Evolutionary conservation across 2,797 vertebrate genomes (phyloP), one percentile per base, ranked within the genome.

Genomic region (Euphonia xanthogaster): DNA sequence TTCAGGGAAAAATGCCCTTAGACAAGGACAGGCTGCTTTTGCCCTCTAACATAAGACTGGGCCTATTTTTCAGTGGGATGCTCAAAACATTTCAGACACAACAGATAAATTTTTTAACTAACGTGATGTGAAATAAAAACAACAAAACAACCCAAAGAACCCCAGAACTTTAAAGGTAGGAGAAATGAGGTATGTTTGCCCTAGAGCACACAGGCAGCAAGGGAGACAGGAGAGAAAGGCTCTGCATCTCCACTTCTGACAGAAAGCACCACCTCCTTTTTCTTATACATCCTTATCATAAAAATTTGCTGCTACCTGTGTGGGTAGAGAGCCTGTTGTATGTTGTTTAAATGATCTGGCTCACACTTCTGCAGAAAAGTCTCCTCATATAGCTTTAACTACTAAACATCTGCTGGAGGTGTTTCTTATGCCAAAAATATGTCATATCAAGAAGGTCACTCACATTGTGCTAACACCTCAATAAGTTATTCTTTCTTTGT

Each of bases 401-500:
- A 54, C 72, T 65, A 89, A 78, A 60, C 84, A 94, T 90, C 83
- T 94, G 91, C 53, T 62, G 63, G 82, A 85, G 35, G 47, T 66
- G 65, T 82, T 94, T 66, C 87, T 86, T 72, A 67, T 53, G 83
- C 84, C 94, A 93, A 88, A 83, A 63, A 87, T 73, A 53, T 63
- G 72, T 78, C 82, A 84, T 33, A 76, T 68, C 66, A 73, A 90
- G 71, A 77, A 95, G 94, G 93, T 91, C 80, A 81, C 51, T 91
- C 74, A 75, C 79, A 91, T 84, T 72, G 80, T 60, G 51, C 84
- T 96, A 94, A 81, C 90, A 91, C 76, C 70, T 94, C 86, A 94
- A 48, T 93, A 92, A 96, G 76, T 86, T 91, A 85, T 71, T 84
- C 85, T 70, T 87, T 48, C 73, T 93, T 86, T 62, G 11, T 73